Percentiles rank a stretch among this genome's conserved stretches.
Evolutionary conservation across 2,113 vertebrate genomes (phyloP).

Genomic region (Siphamia tubifer): DNA sequence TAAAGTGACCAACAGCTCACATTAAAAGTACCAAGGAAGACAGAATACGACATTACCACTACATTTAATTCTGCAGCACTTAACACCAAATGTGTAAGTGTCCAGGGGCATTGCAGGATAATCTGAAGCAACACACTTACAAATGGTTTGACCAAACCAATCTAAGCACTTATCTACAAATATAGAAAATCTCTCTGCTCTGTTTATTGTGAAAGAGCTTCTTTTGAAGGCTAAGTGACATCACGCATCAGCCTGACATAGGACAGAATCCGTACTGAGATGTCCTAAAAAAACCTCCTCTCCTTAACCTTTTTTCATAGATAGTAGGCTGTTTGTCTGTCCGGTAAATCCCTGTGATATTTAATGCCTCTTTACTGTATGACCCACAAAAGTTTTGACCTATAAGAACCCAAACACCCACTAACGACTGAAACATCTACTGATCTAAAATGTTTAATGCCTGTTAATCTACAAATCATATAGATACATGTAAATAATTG

Average conservation of each 20-base stretch:
- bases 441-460: no score
- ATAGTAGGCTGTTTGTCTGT: not conserved
- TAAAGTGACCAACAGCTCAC: not conserved
- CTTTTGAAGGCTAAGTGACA: constrained; percentile 26
- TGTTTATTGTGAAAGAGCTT: constrained; percentile 48
- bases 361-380: not conserved
- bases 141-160: constrained; percentile 41
- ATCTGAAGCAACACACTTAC: constrained; percentile 22
- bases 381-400: no score
- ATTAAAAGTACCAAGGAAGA: not conserved
- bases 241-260: constrained; percentile 51
- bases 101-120: not conserved
- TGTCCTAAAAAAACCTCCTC: constrained; percentile 6
- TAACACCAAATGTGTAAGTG: not conserved
- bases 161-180: constrained; percentile 29
- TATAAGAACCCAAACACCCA: no score
- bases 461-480: no score
- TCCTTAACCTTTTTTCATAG: not conserved
- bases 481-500: no score
- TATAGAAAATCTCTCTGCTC: constrained; percentile 45
- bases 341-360: not conserved
- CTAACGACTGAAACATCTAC: not conserved
- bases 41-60: not conserved
- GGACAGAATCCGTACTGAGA: constrained; percentile 22
- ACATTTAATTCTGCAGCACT: not conserved